phyloP scores from a whole-genome alignment of 1,140 invertebrate genomes.

The Tetragnatha versicolor region DNA sequence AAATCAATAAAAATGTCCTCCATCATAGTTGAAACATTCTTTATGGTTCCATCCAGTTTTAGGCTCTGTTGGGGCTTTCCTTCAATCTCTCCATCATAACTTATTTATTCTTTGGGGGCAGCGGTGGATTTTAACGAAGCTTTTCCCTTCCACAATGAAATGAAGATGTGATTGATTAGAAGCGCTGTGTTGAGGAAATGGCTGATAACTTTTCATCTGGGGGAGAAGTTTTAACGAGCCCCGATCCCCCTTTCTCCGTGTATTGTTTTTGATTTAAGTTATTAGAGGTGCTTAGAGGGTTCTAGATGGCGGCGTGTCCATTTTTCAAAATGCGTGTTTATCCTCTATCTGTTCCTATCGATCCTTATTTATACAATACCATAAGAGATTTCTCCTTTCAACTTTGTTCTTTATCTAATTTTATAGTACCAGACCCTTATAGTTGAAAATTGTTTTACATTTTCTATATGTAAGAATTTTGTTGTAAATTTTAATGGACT shows the following conservation, averaged over 20 bases:
- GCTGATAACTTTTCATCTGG: neutral
- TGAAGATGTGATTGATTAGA: slow-evolving; percentile 36
- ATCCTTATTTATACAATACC: no score
- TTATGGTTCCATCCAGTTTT: slow-evolving; percentile 32
- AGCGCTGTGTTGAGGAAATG: neutral
- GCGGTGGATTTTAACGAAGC: slow-evolving; percentile 29
- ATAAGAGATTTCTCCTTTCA: no score
- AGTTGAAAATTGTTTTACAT: no score
- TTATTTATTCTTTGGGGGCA: slow-evolving; percentile 39
- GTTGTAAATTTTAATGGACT: no score
- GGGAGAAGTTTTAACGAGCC: neutral
- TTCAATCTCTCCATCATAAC: slow-evolving; percentile 6
- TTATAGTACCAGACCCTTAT: no score
- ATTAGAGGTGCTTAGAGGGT: no score
- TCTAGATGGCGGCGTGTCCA: no score
- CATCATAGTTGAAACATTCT: slow-evolving; percentile 53
- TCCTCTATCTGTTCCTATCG: no score
- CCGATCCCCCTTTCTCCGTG: neutral
- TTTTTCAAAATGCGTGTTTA: no score
- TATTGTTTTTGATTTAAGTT: no score
- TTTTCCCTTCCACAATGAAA: slow-evolving; percentile 38
- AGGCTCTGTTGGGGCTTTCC: neutral
- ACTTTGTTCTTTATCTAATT: no score
- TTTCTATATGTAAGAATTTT: no score
- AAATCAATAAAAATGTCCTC: slow-evolving; percentile 56